Evolutionary conservation across 2,888 invertebrate species (phyloP).

Genomic region (Chrysolina haemoptera): DNA sequence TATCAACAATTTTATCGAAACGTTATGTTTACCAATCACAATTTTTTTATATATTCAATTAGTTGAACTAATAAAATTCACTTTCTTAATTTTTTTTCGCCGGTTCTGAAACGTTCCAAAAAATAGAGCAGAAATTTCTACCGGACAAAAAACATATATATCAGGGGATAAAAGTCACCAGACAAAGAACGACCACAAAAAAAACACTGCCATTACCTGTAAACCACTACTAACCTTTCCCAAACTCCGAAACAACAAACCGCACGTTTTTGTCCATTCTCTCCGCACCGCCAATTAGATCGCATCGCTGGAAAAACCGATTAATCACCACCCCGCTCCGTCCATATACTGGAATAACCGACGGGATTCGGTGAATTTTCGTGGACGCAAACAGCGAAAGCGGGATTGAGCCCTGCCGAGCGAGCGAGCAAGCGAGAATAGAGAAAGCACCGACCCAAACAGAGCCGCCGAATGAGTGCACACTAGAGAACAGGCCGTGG

Average conservation of each 20-base stretch:
- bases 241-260: conserved; percentile 9
- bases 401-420: conserved; percentile 5
- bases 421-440: conserved; percentile 2
- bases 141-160: not conserved
- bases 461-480: conserved; percentile 36
- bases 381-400: not conserved
- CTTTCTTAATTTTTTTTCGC: not conserved
- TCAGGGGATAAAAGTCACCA: not conserved
- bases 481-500: conserved; percentile 39
- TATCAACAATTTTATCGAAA: too few species aligned
- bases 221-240: conserved; percentile 21
- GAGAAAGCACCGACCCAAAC: conserved; percentile 28
- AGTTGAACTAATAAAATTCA: not conserved
- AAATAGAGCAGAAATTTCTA: too few species aligned
- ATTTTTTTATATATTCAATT: not conserved
- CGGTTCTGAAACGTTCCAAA: not conserved
- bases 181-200: not conserved
- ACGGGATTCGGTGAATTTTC: not conserved
- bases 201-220: not conserved
- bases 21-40: too few species aligned
- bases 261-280: conserved; percentile 1
- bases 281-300: conserved; percentile 4
- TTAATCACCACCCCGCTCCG: not conserved
- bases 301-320: conserved; percentile 15
- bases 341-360: not conserved